Conservation (phyloP, 2,888 invertebrate species). For the Melanostoma mellinum region DNA sequence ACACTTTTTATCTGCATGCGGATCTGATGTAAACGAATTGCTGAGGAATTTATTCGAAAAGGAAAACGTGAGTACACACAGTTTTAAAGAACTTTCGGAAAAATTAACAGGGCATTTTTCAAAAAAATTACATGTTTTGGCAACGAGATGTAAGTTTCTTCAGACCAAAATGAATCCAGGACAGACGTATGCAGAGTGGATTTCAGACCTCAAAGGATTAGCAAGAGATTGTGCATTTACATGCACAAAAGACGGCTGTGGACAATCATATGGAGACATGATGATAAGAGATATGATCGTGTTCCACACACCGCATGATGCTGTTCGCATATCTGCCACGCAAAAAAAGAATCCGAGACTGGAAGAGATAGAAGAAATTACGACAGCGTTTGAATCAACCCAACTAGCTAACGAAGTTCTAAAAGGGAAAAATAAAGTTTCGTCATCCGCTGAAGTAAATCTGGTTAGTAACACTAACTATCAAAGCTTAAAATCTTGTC, state of each 20-base stretch:
- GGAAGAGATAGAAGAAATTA: not conserved
- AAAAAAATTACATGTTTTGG: too few relatives aligned
- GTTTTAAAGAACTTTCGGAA: too few relatives aligned
- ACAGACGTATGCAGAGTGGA: too few relatives aligned
- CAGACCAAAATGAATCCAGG: too few relatives aligned
- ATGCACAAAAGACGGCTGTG: not conserved
- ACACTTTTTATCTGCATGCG: too few relatives aligned
- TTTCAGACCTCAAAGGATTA: too few relatives aligned
- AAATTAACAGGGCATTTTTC: too few relatives aligned
- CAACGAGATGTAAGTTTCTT: too few relatives aligned
- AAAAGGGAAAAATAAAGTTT: conserved; percentile 1
- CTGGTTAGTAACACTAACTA: not conserved
- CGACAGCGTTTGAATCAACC: conserved; percentile 10
- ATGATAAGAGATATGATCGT: not conserved
- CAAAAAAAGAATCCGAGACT: not conserved
- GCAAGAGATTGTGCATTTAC: not conserved
- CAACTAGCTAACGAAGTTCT: conserved; percentile 16
- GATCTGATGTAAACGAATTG: too few relatives aligned
- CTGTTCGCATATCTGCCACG: not conserved
- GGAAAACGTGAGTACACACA: too few relatives aligned
- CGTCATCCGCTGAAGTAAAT: conserved; percentile 2
- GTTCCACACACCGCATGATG: conserved; percentile 1
- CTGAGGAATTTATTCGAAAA: too few relatives aligned
- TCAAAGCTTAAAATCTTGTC: conserved; percentile 9
- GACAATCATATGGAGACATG: conserved; percentile 3